phyloP scores from a whole-genome alignment of 2,113 vertebrate species.

The Ceratotherium simum region DNA sequence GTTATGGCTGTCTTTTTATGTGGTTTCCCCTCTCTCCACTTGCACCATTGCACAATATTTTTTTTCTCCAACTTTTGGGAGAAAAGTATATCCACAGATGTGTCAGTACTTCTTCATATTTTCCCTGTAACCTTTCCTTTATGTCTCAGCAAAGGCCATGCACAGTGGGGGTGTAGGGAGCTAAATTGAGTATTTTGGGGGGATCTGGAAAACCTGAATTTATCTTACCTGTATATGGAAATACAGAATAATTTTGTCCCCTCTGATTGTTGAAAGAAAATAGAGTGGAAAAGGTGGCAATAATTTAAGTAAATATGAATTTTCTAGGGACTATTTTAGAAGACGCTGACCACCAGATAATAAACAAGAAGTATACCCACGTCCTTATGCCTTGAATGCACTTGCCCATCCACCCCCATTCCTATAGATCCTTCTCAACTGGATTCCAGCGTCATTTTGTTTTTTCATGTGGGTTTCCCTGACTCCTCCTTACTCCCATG shows the following conservation, averaged over 20 bases:
- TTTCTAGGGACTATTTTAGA: background rate
- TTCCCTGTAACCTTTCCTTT: background rate
- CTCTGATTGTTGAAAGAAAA: background rate
- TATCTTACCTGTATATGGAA: background rate
- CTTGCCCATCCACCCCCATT: background rate
- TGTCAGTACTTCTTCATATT: background rate
- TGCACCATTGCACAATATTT: background rate
- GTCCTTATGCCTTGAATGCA: background rate
- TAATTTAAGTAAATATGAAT: background rate
- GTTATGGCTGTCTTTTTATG: background rate
- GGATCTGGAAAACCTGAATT: background rate
- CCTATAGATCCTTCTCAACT: background rate
- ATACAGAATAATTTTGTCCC: background rate
- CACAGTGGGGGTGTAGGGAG: background rate
- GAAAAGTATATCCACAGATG: background rate
- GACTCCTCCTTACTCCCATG: background rate
- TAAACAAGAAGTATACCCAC: background rate
- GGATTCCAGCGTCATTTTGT: background rate
- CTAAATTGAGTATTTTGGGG: background rate
- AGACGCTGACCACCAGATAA: background rate
- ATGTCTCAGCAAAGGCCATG: background rate
- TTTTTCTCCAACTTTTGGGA: background rate
- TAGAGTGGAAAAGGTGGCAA: background rate
- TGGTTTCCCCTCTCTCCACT: background rate
- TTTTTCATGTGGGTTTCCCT: background rate